phyloP scores from a whole-genome alignment of 2,888 invertebrate genomes.

The Drepanosiphum platanoidis region DNA sequence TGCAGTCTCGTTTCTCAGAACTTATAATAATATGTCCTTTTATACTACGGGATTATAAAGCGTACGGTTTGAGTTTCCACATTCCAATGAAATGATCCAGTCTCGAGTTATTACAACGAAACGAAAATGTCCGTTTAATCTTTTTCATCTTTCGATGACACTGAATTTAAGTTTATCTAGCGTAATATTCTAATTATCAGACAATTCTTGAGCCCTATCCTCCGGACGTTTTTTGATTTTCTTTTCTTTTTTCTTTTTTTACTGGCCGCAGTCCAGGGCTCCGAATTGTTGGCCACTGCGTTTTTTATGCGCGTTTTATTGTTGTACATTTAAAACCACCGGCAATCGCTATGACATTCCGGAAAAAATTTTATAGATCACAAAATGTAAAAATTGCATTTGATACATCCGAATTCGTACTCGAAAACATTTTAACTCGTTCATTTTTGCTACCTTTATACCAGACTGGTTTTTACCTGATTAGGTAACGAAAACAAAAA shows the following conservation, averaged over 20 bases:
- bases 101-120: not conserved
- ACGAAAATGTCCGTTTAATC: not conserved
- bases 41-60: not conserved
- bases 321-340: not conserved
- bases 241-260: too few relatives aligned
- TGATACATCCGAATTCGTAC: not conserved
- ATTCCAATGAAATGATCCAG: not conserved
- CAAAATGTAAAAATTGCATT: not conserved
- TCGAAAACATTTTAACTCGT: not conserved
- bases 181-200: conserved; percentile 8
- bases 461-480: too few relatives aligned
- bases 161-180: not conserved
- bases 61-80: not conserved
- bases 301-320: conserved; percentile 19
- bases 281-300: conserved; percentile 7
- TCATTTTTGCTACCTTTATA: too few relatives aligned
- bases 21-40: not conserved
- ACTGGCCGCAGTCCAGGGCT: conserved; percentile 7
- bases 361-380: conserved; percentile 28
- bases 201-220: not conserved
- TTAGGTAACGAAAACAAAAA: too few relatives aligned
- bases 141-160: not conserved
- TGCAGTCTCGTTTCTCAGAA: not conserved
- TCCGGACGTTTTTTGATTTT: not conserved
- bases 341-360: not conserved